Percentiles rank a stretch among this genome's conserved stretches.
phyloP scores from a whole-genome alignment of 2,797 vertebrate species.

The Notamacropus eugenii region DNA sequence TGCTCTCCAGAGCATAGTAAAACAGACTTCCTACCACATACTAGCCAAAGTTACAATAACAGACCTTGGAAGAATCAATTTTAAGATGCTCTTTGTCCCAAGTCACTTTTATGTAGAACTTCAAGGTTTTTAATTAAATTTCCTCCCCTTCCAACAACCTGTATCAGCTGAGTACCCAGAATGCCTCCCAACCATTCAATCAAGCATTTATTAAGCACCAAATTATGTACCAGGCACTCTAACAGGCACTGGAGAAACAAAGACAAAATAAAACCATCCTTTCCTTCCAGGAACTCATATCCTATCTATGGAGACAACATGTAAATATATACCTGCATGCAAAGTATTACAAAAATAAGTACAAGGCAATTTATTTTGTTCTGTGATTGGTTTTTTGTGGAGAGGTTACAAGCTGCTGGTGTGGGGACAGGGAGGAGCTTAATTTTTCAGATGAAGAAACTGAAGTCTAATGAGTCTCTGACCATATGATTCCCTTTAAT shows the following conservation, averaged over 20 bases:
- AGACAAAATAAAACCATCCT: neutral
- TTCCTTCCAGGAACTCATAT: neutral
- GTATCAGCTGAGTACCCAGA: neutral
- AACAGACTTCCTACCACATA: neutral
- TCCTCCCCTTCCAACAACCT: neutral
- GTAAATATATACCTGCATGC: neutral
- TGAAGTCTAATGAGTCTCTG: neutral
- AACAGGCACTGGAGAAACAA: neutral
- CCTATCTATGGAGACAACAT: neutral
- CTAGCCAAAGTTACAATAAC: neutral
- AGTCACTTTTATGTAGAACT: neutral
- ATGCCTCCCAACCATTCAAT: neutral
- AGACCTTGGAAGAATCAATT: neutral
- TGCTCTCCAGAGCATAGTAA: neutral
- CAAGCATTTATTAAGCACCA: neutral
- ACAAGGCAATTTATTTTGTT: neutral
- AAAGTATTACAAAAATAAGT: neutral
- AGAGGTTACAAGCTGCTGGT: neutral
- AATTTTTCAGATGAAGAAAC: neutral
- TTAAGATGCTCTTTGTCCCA: neutral
- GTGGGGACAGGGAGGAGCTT: neutral
- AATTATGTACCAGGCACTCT: neutral
- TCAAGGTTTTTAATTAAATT: neutral
- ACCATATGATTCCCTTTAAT: neutral
- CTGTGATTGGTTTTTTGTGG: neutral